Evolutionary conservation across 2,888 invertebrate genomes (phyloP), one percentile per base, ranked within the genome.

Genomic region (Eupithecia exiguata): DNA sequence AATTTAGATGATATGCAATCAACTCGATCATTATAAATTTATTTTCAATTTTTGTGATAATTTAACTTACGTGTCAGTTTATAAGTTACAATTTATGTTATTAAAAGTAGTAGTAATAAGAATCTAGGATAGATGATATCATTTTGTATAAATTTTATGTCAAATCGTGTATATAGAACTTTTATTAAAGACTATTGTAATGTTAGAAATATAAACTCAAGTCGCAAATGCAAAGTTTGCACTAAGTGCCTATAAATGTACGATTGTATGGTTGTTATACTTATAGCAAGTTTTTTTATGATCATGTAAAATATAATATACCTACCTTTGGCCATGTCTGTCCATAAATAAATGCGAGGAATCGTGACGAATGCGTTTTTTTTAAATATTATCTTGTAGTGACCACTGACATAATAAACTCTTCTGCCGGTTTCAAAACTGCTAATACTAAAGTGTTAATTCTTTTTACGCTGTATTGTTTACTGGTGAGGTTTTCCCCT

Each of bases 21-120:
- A 69, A 71, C 63, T 62, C 38, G 66, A 71, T 71, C 53, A 74
- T 71, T 63, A 76, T 77, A 78, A 74, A 68, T 70, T 30, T 71
- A 71, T 81, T 78, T 81, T 75, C 74, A 76, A 69, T 75, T 71
- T 74, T 79, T 81, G 81, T 81, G 81, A 81, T 81, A 80, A 75
- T 70, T 75, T 71, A 71, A 71, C 71, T 46, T 77, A 75, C 36
- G 71, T 71, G 71, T 75, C 69, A 72, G 70, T 70, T 46, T 75
- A 58, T 58, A 58, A 65, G 14, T 68, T 67, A 72, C 49, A n/a
- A 66, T 74, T 63, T 70, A 70, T 72, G 70, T 68, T 21, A 46
- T 73, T 70, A 21, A 65, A 53, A 67, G 62, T 46, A 58, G 71
- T 21, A 21, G 2, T 21, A 10, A 10, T 53, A 21, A 21, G 21